Evolutionary conservation across 2,113 vertebrate species (phyloP).

Genomic region (Alosa alosa): DNA sequence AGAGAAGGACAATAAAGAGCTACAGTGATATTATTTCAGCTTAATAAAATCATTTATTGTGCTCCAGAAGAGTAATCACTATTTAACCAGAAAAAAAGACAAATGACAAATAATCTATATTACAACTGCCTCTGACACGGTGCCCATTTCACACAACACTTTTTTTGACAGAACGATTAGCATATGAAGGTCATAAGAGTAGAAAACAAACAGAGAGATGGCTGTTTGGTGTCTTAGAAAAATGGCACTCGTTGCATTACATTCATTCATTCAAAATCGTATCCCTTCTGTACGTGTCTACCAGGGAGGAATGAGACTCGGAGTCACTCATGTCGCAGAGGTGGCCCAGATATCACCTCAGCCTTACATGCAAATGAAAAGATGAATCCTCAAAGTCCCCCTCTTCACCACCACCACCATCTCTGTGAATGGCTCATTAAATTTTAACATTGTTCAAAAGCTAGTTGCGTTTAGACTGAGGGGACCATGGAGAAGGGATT

Average conservation of each 20-base stretch:
- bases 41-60: conserved; percentile 82
- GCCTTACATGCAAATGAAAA: conserved; percentile 41
- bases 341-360: conserved; percentile 42
- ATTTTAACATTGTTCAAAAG: conserved; percentile 44
- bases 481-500: conserved; percentile 41
- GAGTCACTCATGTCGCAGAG: conserved; percentile 30
- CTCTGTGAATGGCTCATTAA: conserved; percentile 44
- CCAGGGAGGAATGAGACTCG: conserved; percentile 16
- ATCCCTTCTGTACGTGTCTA: conserved; percentile 36
- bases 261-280: conserved; percentile 65
- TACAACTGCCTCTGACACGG: conserved; percentile 71
- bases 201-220: conserved; percentile 53
- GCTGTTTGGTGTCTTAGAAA: conserved; percentile 61
- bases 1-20: conserved; percentile 48
- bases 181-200: conserved; percentile 50
- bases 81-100: conserved; percentile 79
- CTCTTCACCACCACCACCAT: background rate
- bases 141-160: conserved; percentile 50
- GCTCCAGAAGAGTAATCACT: conserved; percentile 80
- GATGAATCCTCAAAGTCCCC: conserved; percentile 21
- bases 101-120: conserved; percentile 79
- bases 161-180: conserved; percentile 56
- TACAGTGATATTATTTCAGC: conserved; percentile 53
- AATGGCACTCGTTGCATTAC: conserved; percentile 72
- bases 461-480: conserved; percentile 25